A percentile compares a stretch with the other conserved stretches of the same genome.
These are phyloP conservation scores for Byasa hedistus DNA, from an alignment of 2,888 invertebrate genomes.

Conservation along the genomic window DNA sequence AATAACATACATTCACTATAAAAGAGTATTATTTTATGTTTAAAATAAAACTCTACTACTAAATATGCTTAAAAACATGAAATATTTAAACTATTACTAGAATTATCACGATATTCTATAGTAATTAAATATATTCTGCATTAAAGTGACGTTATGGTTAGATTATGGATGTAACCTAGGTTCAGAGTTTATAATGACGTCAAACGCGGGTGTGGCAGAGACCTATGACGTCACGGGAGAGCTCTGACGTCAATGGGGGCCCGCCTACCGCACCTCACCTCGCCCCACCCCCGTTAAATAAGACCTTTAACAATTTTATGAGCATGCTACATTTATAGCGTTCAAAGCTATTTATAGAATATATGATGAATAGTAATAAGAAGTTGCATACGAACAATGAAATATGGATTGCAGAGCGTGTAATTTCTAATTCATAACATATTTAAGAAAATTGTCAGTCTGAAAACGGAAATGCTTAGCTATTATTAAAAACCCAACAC, in stretches of 20 bases:
- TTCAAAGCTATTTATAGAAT: slow-evolving; percentile 4
- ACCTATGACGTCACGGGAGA: slow-evolving; percentile 73
- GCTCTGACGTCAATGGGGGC: slow-evolving; percentile 74
- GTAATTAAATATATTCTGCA: background rate
- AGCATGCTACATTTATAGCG: slow-evolving; percentile 57
- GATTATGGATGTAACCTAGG: slow-evolving; percentile 10
- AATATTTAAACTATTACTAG: too few relatives aligned
- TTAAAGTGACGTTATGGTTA: background rate
- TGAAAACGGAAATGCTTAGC: too few relatives aligned
- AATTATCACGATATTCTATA: background rate
- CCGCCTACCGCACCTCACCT: slow-evolving; percentile 43
- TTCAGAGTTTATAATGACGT: slow-evolving; percentile 60
- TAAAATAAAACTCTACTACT: background rate
- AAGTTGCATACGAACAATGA: background rate
- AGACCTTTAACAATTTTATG: slow-evolving; percentile 60
- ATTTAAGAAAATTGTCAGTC: too few relatives aligned
- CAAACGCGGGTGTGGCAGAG: slow-evolving; percentile 74
- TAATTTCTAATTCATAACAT: too few relatives aligned
- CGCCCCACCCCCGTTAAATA: slow-evolving; percentile 49
- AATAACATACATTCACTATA: too few relatives aligned
- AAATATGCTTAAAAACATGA: background rate
- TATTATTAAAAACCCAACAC: too few relatives aligned
- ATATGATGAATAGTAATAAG: background rate
- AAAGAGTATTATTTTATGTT: background rate
- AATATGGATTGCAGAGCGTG: background rate